Evolutionary conservation across 35 echinoderm and acorn worm species (phyloP), one percentile per base, ranked within the genome.

Genomic region (Apostichopus californicus): DNA sequence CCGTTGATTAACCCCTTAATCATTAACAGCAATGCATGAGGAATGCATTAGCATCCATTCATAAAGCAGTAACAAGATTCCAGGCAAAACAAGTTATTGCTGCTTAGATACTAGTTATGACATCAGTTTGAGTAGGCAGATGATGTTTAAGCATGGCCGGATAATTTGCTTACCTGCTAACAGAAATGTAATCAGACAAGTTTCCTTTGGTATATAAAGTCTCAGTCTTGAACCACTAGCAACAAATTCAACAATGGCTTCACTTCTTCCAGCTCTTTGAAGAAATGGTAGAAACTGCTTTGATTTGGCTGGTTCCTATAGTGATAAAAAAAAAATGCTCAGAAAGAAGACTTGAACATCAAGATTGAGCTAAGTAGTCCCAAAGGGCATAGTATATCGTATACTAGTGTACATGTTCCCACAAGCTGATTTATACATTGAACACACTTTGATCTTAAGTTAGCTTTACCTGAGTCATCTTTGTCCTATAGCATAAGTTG

Each of bases 161-260:
- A 1, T 79, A 18, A n/a, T 79, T 28, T 71, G 92, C 93, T 91
- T 25, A 98, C 97, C 97, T 82, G 97, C 97, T 57, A 99, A 77
- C 15, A 99, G 95, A 95, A 99, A 99, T 93, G 97, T 99, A 8
- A 99, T 93, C 14, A 99, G 88, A 87, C 97, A 98, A 14, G 97
- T 98, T 64, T 98, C 97, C 81, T 98, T 98, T 81, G 95, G 95
- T 71, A 98, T 77, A 53, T 94, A 98, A 8, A 98, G 93, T 73
- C 97, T 87, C 15, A 98, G 73, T 55, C 97, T 79, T 9, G 97
- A 98, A 77, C 97, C 97, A 93, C 97, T 98, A 8, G 97, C 97
- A 9, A 98, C 95, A 93, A 98, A 98, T 81, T 99, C 97, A 78
- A 99, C 97, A 0, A 94, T 93, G 11, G 90, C 97, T 52, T 93